phyloP scores from a whole-genome alignment of 1,140 invertebrate species.

The Agrypnia vestita region DNA sequence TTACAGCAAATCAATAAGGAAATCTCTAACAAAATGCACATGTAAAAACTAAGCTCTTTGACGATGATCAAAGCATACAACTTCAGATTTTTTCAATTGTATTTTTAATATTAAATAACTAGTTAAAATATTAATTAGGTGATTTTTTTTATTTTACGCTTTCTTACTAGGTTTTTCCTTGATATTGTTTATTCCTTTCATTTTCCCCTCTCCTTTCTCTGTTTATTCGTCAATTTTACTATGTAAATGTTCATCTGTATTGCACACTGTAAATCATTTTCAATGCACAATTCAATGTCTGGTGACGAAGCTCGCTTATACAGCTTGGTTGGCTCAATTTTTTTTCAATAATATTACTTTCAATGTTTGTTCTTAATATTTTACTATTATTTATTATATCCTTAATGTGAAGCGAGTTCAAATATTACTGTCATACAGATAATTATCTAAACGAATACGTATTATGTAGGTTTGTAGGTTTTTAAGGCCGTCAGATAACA shows the following conservation, averaged over 20 bases:
- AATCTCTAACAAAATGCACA: neutral
- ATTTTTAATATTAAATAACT: too few relatives aligned
- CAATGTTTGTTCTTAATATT: too few relatives aligned
- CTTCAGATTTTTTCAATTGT: too few relatives aligned
- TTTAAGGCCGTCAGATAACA: too few relatives aligned
- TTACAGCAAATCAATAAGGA: slow-evolving; percentile 16
- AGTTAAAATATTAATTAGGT: too few relatives aligned
- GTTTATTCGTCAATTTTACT: neutral
- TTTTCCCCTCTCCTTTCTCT: neutral
- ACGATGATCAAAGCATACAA: too few relatives aligned
- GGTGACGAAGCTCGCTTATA: neutral
- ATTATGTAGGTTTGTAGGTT: too few relatives aligned
- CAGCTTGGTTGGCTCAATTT: slow-evolving; percentile 5
- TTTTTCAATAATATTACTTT: neutral
- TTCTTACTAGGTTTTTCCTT: neutral
- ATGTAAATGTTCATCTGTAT: slow-evolving; percentile 42
- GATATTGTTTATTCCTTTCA: neutral
- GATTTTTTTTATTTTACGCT: too few relatives aligned
- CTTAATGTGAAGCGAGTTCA: too few relatives aligned
- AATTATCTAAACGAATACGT: too few relatives aligned
- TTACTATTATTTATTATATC: too few relatives aligned
- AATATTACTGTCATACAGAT: too few relatives aligned
- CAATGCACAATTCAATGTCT: neutral
- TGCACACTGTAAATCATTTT: slow-evolving; percentile 11
- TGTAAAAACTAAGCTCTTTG: neutral